Percentiles rank a stretch among this genome's conserved stretches.
Conservation (phyloP, 2,888 invertebrate species). For the Podotricha telesiphe region DNA sequence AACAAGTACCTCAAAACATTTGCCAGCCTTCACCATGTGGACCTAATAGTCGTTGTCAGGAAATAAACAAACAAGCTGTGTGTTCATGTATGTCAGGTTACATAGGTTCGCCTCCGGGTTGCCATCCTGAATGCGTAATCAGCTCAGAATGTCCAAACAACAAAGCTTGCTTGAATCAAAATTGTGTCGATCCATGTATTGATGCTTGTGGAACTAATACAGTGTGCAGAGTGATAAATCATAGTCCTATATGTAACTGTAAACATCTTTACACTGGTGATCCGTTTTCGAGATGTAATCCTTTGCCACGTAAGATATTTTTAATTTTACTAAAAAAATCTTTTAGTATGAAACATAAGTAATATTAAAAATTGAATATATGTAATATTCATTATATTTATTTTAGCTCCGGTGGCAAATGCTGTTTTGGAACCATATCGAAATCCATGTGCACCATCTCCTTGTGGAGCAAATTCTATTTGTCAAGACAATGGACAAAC, state of each 20-base stretch:
- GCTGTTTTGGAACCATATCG: conserved; percentile 74
- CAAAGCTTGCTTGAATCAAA: conserved; percentile 89
- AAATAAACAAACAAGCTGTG: conserved; percentile 88
- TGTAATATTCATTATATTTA: conserved; percentile 25
- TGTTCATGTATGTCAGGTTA: conserved; percentile 89
- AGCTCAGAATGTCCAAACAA: conserved; percentile 89
- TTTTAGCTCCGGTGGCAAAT: conserved; percentile 74
- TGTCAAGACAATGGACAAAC: conserved; percentile 84
- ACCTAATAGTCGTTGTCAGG: conserved; percentile 89
- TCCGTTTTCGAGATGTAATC: conserved; percentile 84
- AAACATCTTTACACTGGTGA: conserved; percentile 86
- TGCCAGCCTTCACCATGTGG: conserved; percentile 90
- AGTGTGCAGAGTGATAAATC: conserved; percentile 89
- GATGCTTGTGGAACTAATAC: conserved; percentile 87
- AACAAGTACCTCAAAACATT: conserved; percentile 72
- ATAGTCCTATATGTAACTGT: conserved; percentile 91
- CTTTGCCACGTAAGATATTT: conserved; percentile 76
- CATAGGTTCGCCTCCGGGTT: conserved; percentile 88
- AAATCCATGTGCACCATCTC: conserved; percentile 85
- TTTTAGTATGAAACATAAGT: neutral
- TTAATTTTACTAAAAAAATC: conserved; percentile 7
- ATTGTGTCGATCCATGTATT: conserved; percentile 90
- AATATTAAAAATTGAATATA: too few species aligned
- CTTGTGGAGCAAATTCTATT: conserved; percentile 88
- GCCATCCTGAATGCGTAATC: conserved; percentile 89